Conservation (phyloP, 1,140 invertebrate species). For the Aleiodes sp. region DNA sequence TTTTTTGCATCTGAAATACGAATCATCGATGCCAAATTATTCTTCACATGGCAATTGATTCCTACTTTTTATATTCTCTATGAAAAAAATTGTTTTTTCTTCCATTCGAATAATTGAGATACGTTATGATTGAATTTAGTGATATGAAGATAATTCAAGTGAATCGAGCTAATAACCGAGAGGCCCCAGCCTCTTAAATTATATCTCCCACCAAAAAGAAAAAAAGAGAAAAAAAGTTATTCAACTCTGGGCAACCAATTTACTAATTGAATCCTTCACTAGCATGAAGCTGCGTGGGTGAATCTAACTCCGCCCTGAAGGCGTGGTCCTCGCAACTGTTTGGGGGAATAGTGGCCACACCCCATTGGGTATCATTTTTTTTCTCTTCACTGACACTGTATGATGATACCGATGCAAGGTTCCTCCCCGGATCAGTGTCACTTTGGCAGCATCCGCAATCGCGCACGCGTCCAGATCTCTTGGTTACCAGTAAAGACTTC, state of each 20-base stretch:
- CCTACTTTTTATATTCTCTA: no score
- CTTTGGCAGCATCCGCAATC: slow-evolving; percentile 38
- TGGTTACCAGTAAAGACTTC: background rate
- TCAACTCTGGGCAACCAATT: slow-evolving; percentile 46
- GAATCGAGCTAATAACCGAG: background rate
- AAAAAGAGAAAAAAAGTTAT: background rate
- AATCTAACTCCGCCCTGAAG: slow-evolving; percentile 10
- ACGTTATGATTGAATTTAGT: background rate
- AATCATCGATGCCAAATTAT: no score
- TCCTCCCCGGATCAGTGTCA: slow-evolving; percentile 41
- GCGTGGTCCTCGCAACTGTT: background rate
- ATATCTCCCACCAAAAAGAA: slow-evolving; percentile 18
- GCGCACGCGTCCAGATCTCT: slow-evolving; percentile 32
- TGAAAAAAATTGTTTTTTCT: no score
- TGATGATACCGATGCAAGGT: slow-evolving; percentile 23
- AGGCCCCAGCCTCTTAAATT: slow-evolving; percentile 27
- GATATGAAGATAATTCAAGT: background rate
- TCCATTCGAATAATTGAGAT: no score
- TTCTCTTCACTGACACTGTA: background rate
- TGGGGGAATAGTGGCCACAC: background rate
- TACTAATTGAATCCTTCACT: slow-evolving; percentile 59
- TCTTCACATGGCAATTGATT: no score
- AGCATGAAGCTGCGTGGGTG: slow-evolving; percentile 20
- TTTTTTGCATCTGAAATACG: no score
- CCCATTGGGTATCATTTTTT: slow-evolving; percentile 7